Base-by-base conservation (phyloP, 2,797 vertebrate genomes). In the Coccyzus lansbergi region DNA sequence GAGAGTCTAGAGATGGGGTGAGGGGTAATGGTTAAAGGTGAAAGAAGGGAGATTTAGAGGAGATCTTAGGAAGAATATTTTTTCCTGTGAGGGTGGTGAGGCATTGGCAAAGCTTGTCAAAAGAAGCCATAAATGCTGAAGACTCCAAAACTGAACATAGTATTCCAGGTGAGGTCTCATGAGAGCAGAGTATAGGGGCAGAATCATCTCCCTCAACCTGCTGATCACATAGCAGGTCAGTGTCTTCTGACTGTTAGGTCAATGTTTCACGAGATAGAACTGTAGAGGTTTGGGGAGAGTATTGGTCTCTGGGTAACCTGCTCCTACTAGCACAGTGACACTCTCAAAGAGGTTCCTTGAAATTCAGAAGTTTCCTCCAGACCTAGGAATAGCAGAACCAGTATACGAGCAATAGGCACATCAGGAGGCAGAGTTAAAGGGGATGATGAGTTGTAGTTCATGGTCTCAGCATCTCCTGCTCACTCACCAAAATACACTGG, bases 361-460 rank as follows among this genome's bases (percentile, higher is more conserved):
- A 19, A 24, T 5, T 33, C n/a, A 71, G 1, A 4, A 29, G 33
- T 74, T 74, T 72, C 25, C 28, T 55, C 7, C 22, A 60, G 52
- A 9, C 31, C 22, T 58, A 24, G 21, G 36, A 81, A 70, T 2
- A 70, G 38, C n/a, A 59, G 33, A 29, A 10, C 22, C 63, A 49
- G 17, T 14, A 16, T 33, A 12, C 18, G 22, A 65, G 46, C 16
- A 36, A 12, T 22, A 64, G 29, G 11, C 11, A 38, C 7, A 20
- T 21, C 26, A 42, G 31, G 76, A 75, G 15, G 31, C 12, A 52
- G 28, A 36, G 29, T 4, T 3, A 62, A 33, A 36, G 2, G 7
- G 48, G 52, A 53, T 0, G 5, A 21, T 21, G 29, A 42, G 17
- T 6, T 58, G 8, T n/a, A 2, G 0, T n/a, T 33, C 67, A 48